Conservation (phyloP, 35 echinoderm and acorn worm species). For the Ophioderma brevispina region DNA sequence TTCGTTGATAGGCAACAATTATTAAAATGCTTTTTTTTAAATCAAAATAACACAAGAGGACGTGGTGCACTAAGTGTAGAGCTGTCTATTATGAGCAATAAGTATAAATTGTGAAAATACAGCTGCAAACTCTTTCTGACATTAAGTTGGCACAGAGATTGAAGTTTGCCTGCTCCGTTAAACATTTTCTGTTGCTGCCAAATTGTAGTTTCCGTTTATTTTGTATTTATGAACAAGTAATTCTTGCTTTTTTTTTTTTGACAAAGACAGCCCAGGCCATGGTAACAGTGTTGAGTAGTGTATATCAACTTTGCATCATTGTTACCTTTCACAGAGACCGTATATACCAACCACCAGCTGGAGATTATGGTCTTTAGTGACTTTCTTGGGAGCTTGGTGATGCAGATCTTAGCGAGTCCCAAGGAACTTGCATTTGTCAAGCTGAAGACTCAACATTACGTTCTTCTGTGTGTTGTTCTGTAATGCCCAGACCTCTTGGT, state of each 20-base stretch:
- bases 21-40: too few species aligned
- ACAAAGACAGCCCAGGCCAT: not conserved
- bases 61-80: too few species aligned
- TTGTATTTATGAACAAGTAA: not conserved
- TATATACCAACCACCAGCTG: not conserved
- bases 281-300: not conserved
- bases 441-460: not conserved
- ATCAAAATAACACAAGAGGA: too few species aligned
- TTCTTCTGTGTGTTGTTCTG: not conserved
- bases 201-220: not conserved
- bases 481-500: not conserved
- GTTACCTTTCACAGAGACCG: not conserved
- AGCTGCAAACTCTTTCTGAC: too few species aligned
- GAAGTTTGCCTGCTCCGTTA: too few species aligned
- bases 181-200: not conserved
- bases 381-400: slow-evolving; percentile 12
- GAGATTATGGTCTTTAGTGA: not conserved
- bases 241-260: not conserved
- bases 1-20: too few species aligned
- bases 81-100: too few species aligned
- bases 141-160: too few species aligned
- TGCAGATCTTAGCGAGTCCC: slow-evolving; percentile 1
- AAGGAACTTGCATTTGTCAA: not conserved
- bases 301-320: not conserved
- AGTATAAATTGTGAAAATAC: too few species aligned